These are phyloP conservation scores for Morone saxatilis DNA, from an alignment of 2,113 vertebrate genomes.

Conservation along the genomic window DNA sequence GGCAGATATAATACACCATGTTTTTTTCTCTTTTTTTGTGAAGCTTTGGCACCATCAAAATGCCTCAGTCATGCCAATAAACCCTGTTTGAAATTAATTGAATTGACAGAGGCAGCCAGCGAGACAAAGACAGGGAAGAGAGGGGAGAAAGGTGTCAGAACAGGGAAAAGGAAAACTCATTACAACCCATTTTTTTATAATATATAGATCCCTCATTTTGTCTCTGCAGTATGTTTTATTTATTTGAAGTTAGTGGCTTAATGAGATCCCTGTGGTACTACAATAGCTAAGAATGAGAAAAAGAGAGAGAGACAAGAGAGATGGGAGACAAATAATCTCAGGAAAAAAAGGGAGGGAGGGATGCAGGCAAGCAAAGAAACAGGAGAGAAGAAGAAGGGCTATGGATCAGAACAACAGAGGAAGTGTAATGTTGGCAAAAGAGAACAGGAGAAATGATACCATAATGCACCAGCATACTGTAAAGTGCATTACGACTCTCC, in stretches of 20 bases:
- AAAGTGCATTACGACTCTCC: conserved; percentile 37
- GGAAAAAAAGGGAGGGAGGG: conserved; percentile 47
- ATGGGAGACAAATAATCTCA: conserved; percentile 34
- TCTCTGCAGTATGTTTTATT: conserved; percentile 85
- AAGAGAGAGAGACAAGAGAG: conserved; percentile 30
- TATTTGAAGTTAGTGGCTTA: conserved; percentile 87
- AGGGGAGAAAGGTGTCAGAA: conserved; percentile 72
- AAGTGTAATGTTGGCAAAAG: conserved; percentile 41
- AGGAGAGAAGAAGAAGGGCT: conserved; percentile 25
- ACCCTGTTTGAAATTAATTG: conserved; percentile 82
- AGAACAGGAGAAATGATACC: conserved; percentile 4
- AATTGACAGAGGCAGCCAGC: conserved; percentile 78
- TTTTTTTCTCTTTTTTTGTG: conserved; percentile 57
- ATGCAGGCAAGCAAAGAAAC: conserved; percentile 55
- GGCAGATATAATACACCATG: conserved; percentile 72
- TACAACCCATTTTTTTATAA: conserved; percentile 61
- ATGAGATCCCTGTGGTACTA: conserved; percentile 87
- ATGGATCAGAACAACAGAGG: conserved; percentile 41
- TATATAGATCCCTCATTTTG: conserved; percentile 82
- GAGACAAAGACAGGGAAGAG: conserved; percentile 66
- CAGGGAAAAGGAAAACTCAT: conserved; percentile 73
- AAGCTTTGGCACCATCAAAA: conserved; percentile 78
- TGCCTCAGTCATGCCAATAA: conserved; percentile 80
- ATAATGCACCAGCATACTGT: conserved; percentile 34
- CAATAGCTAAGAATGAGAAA: conserved; percentile 67